These are phyloP conservation scores for Synergus laeviventris DNA, from an alignment of 2,888 invertebrate species.

Conservation along the genomic window DNA sequence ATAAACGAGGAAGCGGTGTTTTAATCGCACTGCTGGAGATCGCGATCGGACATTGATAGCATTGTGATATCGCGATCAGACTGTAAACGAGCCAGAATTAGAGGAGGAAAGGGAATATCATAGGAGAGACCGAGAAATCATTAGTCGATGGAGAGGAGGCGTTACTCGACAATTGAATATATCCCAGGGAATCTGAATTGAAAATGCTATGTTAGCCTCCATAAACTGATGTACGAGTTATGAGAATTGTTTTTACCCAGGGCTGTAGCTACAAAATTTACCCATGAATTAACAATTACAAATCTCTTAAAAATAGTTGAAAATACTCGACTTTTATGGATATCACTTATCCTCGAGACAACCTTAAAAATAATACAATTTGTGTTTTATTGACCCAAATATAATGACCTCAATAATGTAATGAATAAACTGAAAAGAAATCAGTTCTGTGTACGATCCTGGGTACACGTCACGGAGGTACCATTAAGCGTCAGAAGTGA, in stretches of 20 bases:
- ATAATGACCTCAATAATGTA: not conserved
- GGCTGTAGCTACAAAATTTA: constrained; percentile 7
- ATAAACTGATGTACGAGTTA: constrained; percentile 15
- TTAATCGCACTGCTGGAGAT: constrained; percentile 57
- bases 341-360: not conserved
- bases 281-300: no score
- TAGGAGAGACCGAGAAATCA: constrained; percentile 48
- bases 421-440: constrained; percentile 1
- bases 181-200: constrained; percentile 48
- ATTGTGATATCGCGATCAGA: constrained; percentile 52
- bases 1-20: constrained; percentile 63
- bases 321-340: no score
- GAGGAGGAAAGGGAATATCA: constrained; percentile 47
- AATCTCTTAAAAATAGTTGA: no score
- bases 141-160: constrained; percentile 52
- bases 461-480: constrained; percentile 48
- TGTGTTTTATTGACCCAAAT: not conserved
- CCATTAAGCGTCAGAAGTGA: constrained; percentile 51
- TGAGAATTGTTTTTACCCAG: constrained; percentile 44
- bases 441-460: constrained; percentile 7
- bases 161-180: constrained; percentile 57
- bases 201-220: constrained; percentile 34
- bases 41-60: constrained; percentile 51
- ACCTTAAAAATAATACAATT: not conserved
- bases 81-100: constrained; percentile 41